These are phyloP conservation scores for Nixonia krombeini DNA, from an alignment of 1,140 invertebrate species.

Conservation along the genomic window DNA sequence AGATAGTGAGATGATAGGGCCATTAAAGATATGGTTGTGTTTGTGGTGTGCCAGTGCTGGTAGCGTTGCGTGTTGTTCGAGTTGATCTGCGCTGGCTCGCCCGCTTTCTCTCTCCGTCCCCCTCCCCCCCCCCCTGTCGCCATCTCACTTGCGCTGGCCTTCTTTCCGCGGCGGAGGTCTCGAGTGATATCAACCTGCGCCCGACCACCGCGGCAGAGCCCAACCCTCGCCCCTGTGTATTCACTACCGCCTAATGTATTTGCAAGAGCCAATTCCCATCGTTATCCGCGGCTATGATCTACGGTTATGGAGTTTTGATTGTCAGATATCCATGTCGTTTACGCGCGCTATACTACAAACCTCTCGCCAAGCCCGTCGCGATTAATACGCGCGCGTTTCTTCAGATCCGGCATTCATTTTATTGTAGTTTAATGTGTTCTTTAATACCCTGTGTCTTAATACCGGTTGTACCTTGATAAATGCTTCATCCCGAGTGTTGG, in stretches of 20 bases:
- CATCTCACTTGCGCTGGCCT: conserved; percentile 20
- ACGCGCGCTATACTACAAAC: conserved; percentile 37
- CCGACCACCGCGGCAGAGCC: conserved; percentile 27
- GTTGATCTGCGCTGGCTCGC: no score
- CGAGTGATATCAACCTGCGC: conserved; percentile 49
- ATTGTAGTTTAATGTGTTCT: background rate
- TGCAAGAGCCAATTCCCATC: conserved; percentile 68
- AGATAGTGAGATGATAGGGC: no score
- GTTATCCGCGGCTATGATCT: conserved; percentile 66
- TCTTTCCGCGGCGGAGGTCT: conserved; percentile 4
- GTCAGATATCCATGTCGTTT: conserved; percentile 63
- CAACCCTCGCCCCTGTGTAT: conserved; percentile 34
- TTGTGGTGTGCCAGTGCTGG: no score
- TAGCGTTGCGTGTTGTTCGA: no score
- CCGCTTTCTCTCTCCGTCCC: conserved; percentile 10
- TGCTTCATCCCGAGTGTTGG: no score
- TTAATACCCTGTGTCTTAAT: background rate
- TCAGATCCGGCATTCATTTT: conserved; percentile 28
- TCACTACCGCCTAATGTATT: conserved; percentile 66
- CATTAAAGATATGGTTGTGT: no score
- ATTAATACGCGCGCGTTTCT: conserved; percentile 24
- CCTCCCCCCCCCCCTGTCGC: conserved; percentile 21
- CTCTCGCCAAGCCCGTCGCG: conserved; percentile 22
- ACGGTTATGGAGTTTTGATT: conserved; percentile 69
- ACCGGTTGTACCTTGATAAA: background rate